A percentile compares a stretch with the other conserved stretches of the same genome.
phyloP scores from a whole-genome alignment of 2,797 vertebrate genomes.

The Enteromius radiatus region DNA sequence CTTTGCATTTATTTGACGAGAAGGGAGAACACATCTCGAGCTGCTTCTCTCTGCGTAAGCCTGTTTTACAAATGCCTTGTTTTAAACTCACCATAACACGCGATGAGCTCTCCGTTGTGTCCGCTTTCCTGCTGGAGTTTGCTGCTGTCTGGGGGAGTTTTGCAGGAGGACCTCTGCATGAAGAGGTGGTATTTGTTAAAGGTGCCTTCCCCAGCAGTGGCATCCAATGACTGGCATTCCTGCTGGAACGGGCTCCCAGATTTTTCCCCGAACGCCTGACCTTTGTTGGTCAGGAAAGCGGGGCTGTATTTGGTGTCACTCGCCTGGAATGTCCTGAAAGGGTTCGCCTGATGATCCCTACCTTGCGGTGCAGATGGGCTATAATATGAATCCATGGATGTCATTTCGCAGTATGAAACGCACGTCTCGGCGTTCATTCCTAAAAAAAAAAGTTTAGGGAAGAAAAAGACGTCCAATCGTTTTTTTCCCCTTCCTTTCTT shows the following conservation, averaged over 20 bases:
- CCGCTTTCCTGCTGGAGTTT: conserved; percentile 85
- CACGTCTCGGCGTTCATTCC: conserved; percentile 96
- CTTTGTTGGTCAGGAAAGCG: conserved; percentile 92
- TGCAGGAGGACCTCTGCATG: conserved; percentile 89
- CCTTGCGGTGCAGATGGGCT: conserved; percentile 85
- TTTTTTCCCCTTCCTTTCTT: conserved; percentile 40
- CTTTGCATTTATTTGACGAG: not conserved
- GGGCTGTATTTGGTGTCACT: conserved; percentile 93
- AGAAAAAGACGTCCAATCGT: conserved; percentile 65
- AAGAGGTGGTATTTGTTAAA: conserved; percentile 96
- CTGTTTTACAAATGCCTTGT: not conserved
- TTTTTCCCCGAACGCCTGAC: conserved; percentile 90
- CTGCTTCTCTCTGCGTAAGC: not conserved
- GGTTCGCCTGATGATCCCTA: conserved; percentile 87
- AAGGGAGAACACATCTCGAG: not conserved
- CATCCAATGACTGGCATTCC: conserved; percentile 93
- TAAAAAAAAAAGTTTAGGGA: conserved; percentile 69
- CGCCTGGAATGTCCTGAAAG: conserved; percentile 92
- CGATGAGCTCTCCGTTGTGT: conserved; percentile 86
- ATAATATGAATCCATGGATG: conserved; percentile 99
- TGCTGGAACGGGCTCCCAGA: conserved; percentile 88
- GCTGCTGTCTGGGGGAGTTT: conserved; percentile 88
- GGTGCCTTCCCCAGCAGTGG: conserved; percentile 83
- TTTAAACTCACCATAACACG: conserved; percentile 90
- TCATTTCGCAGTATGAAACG: conserved; percentile 94